Conservation (phyloP, 92 coral and sea anemone species). For the Porites cylindrica region DNA sequence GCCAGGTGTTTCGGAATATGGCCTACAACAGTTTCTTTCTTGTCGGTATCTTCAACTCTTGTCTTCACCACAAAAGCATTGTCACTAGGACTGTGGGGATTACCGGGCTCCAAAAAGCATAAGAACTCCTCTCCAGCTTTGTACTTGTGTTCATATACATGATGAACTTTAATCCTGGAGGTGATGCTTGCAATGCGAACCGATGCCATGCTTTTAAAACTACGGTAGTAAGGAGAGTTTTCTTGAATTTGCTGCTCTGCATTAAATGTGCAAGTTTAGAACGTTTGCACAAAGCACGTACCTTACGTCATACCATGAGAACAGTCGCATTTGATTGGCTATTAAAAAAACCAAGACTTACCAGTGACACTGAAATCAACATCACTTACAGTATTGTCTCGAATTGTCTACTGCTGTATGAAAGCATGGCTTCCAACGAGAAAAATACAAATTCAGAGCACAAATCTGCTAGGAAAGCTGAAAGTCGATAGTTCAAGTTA, state of each 20-base stretch:
- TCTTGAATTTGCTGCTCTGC: no score
- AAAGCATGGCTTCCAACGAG: slow-evolving; percentile 39
- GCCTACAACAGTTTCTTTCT: slow-evolving; percentile 29
- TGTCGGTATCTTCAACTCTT: not conserved
- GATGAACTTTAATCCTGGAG: slow-evolving; percentile 48
- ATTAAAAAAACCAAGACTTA: not conserved
- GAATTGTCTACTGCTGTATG: slow-evolving; percentile 1
- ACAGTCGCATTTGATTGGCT: not conserved
- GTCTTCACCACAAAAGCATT: not conserved
- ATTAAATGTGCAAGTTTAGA: not conserved
- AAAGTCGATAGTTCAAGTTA: slow-evolving; percentile 37
- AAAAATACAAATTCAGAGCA: slow-evolving; percentile 33
- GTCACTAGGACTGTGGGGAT: not conserved
- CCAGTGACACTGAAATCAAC: no score
- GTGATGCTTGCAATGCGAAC: slow-evolving; percentile 45
- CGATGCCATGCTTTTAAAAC: slow-evolving; percentile 27
- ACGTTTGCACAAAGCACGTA: not conserved
- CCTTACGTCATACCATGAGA: not conserved
- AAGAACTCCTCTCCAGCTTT: slow-evolving; percentile 44
- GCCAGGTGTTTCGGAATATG: slow-evolving; percentile 42
- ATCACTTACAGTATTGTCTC: no score
- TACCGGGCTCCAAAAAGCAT: slow-evolving; percentile 18
- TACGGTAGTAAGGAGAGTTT: no score
- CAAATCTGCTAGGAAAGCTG: slow-evolving; percentile 36
- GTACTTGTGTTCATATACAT: slow-evolving; percentile 43